These are phyloP conservation scores for Tachypleus tridentatus DNA, from an alignment of 1,140 invertebrate species.

Conservation along the genomic window DNA sequence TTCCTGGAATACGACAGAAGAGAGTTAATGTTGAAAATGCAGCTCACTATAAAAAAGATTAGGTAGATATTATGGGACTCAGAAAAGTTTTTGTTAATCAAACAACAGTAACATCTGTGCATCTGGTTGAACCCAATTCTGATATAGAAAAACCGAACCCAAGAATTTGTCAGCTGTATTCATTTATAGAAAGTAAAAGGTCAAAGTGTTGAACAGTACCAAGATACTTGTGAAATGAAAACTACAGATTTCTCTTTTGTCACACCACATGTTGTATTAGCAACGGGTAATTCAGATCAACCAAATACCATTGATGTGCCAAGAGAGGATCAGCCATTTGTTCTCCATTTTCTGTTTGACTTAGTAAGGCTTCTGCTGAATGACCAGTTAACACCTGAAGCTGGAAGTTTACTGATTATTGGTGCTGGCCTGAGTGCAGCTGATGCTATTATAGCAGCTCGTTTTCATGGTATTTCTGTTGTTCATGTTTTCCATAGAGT, in stretches of 20 bases:
- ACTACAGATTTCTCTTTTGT: constrained; percentile 36
- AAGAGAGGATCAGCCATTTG: constrained; percentile 45
- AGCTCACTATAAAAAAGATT: constrained; percentile 66
- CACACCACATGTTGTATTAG: constrained; percentile 51
- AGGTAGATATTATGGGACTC: constrained; percentile 50
- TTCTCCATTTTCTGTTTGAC: constrained; percentile 46
- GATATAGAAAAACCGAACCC: background rate
- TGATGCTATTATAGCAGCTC: constrained; percentile 66
- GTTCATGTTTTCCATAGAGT: constrained; percentile 58
- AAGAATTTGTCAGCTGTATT: no score
- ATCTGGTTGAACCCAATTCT: background rate
- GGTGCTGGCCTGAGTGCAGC: constrained; percentile 77
- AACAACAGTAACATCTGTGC: constrained; percentile 46
- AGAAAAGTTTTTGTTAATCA: constrained; percentile 48
- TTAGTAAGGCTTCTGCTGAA: constrained; percentile 41
- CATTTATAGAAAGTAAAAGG: constrained; percentile 1
- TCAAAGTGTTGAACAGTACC: background rate
- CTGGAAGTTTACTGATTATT: constrained; percentile 38
- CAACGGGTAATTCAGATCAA: constrained; percentile 61
- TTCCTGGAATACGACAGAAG: constrained; percentile 28
- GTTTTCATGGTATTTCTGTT: constrained; percentile 47
- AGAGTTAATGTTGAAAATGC: constrained; percentile 56
- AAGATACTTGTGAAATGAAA: background rate
- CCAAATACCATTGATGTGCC: constrained; percentile 54
- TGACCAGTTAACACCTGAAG: constrained; percentile 23